These are phyloP conservation scores for Netelia virgata DNA, from an alignment of 2,888 invertebrate genomes.

Conservation along the genomic window DNA sequence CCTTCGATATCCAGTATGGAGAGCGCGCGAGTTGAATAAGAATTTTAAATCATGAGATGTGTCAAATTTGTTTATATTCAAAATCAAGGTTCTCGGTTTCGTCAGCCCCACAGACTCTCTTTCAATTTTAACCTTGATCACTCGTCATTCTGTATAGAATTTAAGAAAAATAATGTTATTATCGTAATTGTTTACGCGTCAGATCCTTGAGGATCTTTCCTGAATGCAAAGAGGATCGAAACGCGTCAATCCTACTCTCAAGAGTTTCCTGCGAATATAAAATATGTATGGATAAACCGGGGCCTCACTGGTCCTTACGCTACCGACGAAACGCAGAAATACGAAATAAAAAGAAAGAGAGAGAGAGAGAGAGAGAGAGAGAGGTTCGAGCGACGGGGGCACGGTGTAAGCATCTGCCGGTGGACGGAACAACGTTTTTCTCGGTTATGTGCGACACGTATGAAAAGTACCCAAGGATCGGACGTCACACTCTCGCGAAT, in stretches of 20 bases:
- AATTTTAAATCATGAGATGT: too few relatives aligned
- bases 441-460: conserved; percentile 45
- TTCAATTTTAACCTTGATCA: too few relatives aligned
- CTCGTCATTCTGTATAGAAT: too few relatives aligned
- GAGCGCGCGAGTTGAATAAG: not conserved
- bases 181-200: not conserved
- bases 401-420: conserved; percentile 66
- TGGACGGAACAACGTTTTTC: conserved; percentile 58
- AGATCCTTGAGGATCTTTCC: not conserved
- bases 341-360: not conserved
- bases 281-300: conserved; percentile 31
- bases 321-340: conserved; percentile 15
- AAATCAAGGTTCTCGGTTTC: too few relatives aligned
- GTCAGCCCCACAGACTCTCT: too few relatives aligned
- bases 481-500: conserved; percentile 74
- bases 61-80: too few relatives aligned
- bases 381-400: conserved; percentile 59
- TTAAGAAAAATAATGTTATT: too few relatives aligned
- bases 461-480: conserved; percentile 22
- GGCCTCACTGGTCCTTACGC: not conserved
- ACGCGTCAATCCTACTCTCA: not conserved
- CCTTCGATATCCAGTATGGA: not conserved
- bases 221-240: too few relatives aligned
- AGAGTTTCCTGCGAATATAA: not conserved
- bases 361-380: conserved; percentile 34